Evolutionary conservation across 2,113 vertebrate species (phyloP).

Genomic region (Cinclus cinclus): DNA sequence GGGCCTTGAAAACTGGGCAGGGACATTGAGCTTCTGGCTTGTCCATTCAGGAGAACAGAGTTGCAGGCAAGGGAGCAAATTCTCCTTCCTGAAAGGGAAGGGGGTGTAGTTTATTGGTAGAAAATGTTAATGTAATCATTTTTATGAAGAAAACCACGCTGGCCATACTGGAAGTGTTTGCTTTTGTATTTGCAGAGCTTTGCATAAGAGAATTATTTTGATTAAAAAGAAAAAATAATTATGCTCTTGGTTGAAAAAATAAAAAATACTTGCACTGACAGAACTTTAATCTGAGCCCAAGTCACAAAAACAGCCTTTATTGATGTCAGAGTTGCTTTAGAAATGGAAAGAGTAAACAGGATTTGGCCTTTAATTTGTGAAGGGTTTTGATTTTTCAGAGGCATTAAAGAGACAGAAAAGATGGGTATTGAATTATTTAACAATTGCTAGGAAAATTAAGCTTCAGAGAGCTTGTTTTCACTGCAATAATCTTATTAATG

Average conservation of each 20-base stretch:
- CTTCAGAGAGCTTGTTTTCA: constrained; percentile 35
- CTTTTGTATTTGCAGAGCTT: background rate
- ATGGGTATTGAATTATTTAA: constrained; percentile 66
- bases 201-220: background rate
- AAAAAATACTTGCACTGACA: background rate
- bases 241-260: background rate
- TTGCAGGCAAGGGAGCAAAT: background rate
- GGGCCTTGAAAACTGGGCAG: background rate
- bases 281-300: constrained; percentile 28
- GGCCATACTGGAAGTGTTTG: background rate
- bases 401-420: constrained; percentile 50
- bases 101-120: accelerated
- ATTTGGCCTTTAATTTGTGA: constrained; percentile 60
- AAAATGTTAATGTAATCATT: background rate
- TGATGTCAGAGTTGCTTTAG: constrained; percentile 43
- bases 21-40: background rate
- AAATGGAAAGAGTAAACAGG: constrained; percentile 45
- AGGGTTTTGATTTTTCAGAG: constrained; percentile 33
- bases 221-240: background rate
- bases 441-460: constrained; percentile 48
- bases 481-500: constrained; percentile 38
- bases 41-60: background rate
- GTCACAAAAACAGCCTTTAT: background rate
- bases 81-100: background rate
- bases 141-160: background rate